Evolutionary conservation across 2,797 vertebrate genomes (phyloP).

Genomic region (Agapornis canus): DNA sequence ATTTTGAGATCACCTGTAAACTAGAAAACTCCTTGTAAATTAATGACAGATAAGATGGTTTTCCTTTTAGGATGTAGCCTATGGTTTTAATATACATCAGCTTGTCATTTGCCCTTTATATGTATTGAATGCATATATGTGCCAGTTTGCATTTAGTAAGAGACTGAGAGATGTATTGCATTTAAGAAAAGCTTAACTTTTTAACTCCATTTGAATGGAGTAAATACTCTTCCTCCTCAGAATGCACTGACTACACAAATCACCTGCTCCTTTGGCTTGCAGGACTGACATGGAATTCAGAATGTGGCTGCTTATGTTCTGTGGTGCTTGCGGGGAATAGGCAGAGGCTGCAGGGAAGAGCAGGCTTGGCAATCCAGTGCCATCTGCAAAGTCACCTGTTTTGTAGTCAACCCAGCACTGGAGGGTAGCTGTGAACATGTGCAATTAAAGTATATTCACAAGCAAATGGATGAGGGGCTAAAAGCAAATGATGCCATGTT

Average conservation of each 20-base stretch:
- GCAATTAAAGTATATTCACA: not conserved
- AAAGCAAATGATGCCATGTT: not conserved
- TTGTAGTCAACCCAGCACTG: accelerated
- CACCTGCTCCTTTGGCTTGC: not conserved
- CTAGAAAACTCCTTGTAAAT: not conserved
- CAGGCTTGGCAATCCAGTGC: not conserved
- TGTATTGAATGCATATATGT: not conserved
- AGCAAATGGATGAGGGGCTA: not conserved
- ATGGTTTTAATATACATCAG: not conserved
- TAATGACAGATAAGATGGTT: not conserved
- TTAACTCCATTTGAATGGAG: not conserved
- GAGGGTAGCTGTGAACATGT: not conserved
- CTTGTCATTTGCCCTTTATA: not conserved
- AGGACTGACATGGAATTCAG: not conserved
- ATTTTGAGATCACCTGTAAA: not conserved
- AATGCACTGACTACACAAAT: not conserved
- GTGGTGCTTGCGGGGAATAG: not conserved
- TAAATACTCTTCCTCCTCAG: not conserved
- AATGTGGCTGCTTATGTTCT: not conserved
- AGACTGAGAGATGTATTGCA: not conserved
- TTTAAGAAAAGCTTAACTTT: not conserved
- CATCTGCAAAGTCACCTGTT: not conserved
- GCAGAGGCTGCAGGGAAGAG: accelerated
- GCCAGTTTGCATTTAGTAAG: not conserved
- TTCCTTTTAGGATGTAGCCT: not conserved